Percentiles rank a stretch among this genome's conserved stretches.
These are phyloP conservation scores for Halictus rubicundus DNA, from an alignment of 1,140 invertebrate species.

Conservation along the genomic window DNA sequence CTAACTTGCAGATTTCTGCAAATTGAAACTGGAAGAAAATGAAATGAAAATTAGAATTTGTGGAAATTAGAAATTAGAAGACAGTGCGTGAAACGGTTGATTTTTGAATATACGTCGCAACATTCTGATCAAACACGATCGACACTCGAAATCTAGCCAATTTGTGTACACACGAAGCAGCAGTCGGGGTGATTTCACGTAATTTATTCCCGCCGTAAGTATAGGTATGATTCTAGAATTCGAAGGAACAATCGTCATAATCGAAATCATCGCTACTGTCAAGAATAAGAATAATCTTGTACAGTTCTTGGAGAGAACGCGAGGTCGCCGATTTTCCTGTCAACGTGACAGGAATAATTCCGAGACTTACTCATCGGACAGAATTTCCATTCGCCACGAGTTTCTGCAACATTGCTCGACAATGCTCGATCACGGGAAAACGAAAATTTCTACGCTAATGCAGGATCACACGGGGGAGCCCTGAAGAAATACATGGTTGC, in stretches of 20 bases:
- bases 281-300: slow-evolving; percentile 1
- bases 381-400: neutral
- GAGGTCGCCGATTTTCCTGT: neutral
- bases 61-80: too few species aligned
- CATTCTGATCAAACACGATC: too few species aligned
- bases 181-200: neutral
- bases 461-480: too few species aligned
- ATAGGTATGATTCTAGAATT: neutral
- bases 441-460: neutral
- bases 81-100: too few species aligned
- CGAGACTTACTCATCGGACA: neutral
- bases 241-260: neutral
- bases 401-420: neutral
- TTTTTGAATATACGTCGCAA: too few species aligned
- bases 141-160: neutral
- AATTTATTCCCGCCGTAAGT: neutral
- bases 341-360: neutral
- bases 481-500: too few species aligned
- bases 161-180: neutral
- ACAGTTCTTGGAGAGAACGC: neutral
- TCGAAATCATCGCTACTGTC: neutral
- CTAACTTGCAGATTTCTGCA: too few species aligned
- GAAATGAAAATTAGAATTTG: too few species aligned
- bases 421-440: neutral
- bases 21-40: too few species aligned